These are phyloP conservation scores for Oreochromis niloticus DNA, from an alignment of 2,113 vertebrate genomes.

Conservation along the genomic window DNA sequence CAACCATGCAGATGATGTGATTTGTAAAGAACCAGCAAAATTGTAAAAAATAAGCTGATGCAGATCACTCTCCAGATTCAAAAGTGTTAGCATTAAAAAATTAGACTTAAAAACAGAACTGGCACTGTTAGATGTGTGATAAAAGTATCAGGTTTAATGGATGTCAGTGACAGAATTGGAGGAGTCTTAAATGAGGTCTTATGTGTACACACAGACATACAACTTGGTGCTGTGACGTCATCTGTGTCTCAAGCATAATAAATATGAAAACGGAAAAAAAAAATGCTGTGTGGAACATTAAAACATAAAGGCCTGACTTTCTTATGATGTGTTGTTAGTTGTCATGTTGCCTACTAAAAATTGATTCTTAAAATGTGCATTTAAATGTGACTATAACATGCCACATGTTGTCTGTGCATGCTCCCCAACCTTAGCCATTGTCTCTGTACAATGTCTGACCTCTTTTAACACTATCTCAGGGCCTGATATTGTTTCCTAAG, in stretches of 20 bases:
- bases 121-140: neutral
- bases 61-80: neutral
- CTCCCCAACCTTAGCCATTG: neutral
- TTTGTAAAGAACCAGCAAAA: neutral
- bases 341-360: neutral
- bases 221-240: neutral
- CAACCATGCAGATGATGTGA: neutral
- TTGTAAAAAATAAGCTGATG: rapidly evolving
- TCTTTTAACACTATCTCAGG: constrained; percentile 57
- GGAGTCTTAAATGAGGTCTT: neutral
- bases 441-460: constrained; percentile 24
- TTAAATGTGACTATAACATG: neutral
- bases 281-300: neutral
- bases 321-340: neutral
- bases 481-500: constrained; percentile 26
- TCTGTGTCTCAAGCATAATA: neutral
- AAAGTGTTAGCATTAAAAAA: neutral
- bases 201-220: neutral
- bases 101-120: neutral
- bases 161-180: neutral
- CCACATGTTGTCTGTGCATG: constrained; percentile 36
- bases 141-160: neutral
- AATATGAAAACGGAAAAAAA: neutral
- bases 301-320: neutral
- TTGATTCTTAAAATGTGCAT: neutral